Base-by-base conservation (phyloP, 53 echinoderm and acorn worm genomes). In the Patiria pectinifera region DNA sequence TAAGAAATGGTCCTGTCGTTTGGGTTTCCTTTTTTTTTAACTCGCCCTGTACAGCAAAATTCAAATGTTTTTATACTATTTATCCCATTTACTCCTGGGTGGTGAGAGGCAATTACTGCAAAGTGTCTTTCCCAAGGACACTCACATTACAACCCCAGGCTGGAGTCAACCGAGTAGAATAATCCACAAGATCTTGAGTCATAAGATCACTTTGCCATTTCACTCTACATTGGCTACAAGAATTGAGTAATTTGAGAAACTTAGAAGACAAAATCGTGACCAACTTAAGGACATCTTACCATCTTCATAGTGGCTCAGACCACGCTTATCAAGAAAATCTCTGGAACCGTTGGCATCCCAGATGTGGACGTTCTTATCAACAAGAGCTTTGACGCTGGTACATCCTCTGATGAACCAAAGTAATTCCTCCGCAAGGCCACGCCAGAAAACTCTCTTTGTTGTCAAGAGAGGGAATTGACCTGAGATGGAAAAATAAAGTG, bases 381-480 rank as follows among this genome's bases (percentile, higher is more conserved):
- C 43, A 24, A 96, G 92, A 3, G 93, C 94, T 43, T 95, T 96
- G 61, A 85, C 98, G 43, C 87, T 95, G 19, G 96, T 96, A 46
- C 89, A 95, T 2, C 98, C 98, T 44, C 93, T 92, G 72, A 98
- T 83, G 83, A 98, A 96, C 98, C 98, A 98, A 15, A 98, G 92
- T 2, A 98, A 94, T 72, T 98, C 98, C 89, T 98, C 95, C 0
- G 96, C 98, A 13, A 98, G 83, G 3, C 93, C 98, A 3, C 96
- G 93, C 98, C 98, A 98, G 92, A 98, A 98, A 21, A 98, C 98
- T 14, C 94, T 82, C 93, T 98, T 98, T 74, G 98, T 98, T 48
- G 98, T 98, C 82, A 98, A 94, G 43, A 98, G 72, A 66, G 98
- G 98, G 89, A 98, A 98, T 59, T 98, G 98, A 62, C 95, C 98